Conservation (phyloP, 1,140 invertebrate species). For the Tetragonula clypearis region DNA sequence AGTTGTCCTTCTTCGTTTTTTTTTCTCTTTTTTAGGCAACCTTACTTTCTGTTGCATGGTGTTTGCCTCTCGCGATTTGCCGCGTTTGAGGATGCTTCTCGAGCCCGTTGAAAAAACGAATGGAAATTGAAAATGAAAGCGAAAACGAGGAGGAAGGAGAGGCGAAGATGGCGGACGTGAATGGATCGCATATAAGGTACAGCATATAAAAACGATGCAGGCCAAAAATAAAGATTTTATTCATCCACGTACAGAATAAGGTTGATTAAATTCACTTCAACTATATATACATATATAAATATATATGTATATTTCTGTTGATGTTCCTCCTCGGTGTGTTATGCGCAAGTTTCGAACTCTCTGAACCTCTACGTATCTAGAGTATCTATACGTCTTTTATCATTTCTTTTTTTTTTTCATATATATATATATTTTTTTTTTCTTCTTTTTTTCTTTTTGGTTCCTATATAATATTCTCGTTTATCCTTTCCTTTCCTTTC, state of each 20-base stretch:
- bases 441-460: not conserved
- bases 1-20: not conserved
- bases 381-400: slow-evolving; percentile 59
- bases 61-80: not conserved
- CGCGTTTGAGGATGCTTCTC: too few species aligned
- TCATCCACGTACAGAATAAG: slow-evolving; percentile 75
- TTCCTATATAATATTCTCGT: slow-evolving; percentile 2
- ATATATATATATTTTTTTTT: not conserved
- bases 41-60: slow-evolving; percentile 20
- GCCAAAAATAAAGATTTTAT: slow-evolving; percentile 77
- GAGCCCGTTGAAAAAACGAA: too few species aligned
- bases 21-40: not conserved
- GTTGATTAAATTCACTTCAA: slow-evolving; percentile 71
- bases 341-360: slow-evolving; percentile 52
- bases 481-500: not conserved
- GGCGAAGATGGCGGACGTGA: not conserved
- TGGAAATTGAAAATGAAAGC: not conserved
- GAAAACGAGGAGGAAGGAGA: not conserved
- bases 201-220: slow-evolving; percentile 74
- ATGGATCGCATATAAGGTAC: slow-evolving; percentile 59
- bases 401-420: slow-evolving; percentile 24
- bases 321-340: not conserved
- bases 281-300: slow-evolving; percentile 49
- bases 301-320: slow-evolving; percentile 30
- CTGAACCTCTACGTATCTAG: slow-evolving; percentile 61